Conservation (phyloP, 2,888 invertebrate species). For the Eucriotettix oculatus region DNA sequence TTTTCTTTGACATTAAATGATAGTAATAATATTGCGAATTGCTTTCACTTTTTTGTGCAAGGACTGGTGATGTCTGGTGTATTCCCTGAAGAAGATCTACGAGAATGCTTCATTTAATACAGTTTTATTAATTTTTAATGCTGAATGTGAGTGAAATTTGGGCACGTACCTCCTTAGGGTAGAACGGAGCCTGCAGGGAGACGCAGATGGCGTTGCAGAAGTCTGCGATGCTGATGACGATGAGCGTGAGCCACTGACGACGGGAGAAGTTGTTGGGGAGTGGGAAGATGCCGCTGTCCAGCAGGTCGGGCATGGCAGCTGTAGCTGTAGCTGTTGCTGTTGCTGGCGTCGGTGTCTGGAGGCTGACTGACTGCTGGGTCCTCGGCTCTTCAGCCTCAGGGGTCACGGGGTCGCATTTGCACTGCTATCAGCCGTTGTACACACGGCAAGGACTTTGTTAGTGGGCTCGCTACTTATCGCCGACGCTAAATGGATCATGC, state of each 20-base stretch:
- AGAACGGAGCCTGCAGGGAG: conserved; percentile 71
- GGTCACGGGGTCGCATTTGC: neutral
- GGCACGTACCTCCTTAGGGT: conserved; percentile 57
- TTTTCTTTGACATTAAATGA: no score
- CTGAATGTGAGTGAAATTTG: no score
- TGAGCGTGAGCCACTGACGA: conserved; percentile 60
- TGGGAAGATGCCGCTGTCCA: neutral
- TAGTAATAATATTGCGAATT: no score
- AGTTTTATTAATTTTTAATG: no score
- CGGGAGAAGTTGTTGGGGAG: conserved; percentile 38
- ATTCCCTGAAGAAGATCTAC: no score
- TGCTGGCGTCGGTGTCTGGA: neutral
- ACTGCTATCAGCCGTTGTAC: neutral
- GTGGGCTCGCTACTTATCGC: no score
- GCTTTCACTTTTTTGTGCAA: no score
- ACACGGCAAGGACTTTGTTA: no score
- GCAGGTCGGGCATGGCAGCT: neutral
- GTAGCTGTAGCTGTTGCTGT: neutral
- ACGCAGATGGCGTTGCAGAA: conserved; percentile 74
- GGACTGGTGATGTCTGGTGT: no score
- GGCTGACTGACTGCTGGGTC: neutral
- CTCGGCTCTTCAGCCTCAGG: neutral
- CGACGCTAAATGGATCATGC: no score
- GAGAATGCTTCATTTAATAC: no score
- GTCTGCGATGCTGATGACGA: conserved; percentile 65